These are phyloP conservation scores for Lamellibrachia satsuma DNA, from an alignment of 2,888 invertebrate genomes.

Conservation along the genomic window DNA sequence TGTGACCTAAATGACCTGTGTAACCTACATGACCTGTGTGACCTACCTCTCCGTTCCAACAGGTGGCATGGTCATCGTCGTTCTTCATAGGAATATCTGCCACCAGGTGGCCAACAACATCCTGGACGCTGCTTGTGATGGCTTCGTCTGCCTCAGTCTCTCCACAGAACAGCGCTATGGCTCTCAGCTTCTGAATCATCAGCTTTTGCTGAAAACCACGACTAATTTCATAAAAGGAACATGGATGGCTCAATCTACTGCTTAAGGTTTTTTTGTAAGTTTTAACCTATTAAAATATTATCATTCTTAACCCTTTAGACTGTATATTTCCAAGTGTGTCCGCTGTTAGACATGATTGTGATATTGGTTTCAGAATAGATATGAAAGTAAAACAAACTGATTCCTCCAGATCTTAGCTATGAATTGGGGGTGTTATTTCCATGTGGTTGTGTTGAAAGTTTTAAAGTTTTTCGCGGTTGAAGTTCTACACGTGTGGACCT, in stretches of 20 bases:
- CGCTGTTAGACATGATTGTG: too few species aligned
- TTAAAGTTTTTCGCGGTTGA: too few species aligned
- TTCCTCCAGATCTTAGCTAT: too few species aligned
- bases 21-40: not conserved
- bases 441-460: too few species aligned
- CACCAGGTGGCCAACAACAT: not conserved
- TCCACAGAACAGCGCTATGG: conserved; percentile 13
- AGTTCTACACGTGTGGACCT: too few species aligned
- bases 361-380: too few species aligned
- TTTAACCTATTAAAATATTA: too few species aligned
- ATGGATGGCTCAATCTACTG: not conserved
- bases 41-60: not conserved
- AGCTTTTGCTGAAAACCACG: conserved; percentile 22
- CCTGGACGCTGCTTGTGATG: not conserved
- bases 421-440: too few species aligned
- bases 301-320: too few species aligned
- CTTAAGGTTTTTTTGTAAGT: not conserved
- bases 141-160: not conserved
- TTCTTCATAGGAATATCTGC: not conserved
- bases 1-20: not conserved
- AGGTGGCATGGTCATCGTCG: not conserved
- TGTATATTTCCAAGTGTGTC: too few species aligned
- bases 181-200: conserved; percentile 26
- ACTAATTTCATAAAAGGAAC: not conserved
- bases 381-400: too few species aligned